Conservation (phyloP, 64 coral and sea anemone genomes). For the Pachyseris speciosa region DNA sequence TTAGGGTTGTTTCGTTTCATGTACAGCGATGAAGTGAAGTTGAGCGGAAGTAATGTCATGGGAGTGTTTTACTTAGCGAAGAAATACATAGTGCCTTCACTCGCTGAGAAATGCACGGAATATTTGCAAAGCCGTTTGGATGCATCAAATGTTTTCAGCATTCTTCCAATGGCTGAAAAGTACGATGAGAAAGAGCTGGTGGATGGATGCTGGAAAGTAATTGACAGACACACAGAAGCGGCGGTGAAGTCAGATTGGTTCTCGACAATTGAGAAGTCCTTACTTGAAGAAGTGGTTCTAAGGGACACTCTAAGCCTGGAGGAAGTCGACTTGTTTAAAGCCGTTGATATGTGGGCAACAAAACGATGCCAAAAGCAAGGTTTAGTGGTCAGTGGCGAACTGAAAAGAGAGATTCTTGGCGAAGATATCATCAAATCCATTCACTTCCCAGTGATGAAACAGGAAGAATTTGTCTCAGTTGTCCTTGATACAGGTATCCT, state of each 20-base stretch:
- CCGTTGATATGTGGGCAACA: constrained; percentile 5
- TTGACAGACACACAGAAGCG: neutral
- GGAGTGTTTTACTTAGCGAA: constrained; percentile 5
- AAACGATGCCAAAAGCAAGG: neutral
- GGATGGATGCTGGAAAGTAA: neutral
- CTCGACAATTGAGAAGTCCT: neutral
- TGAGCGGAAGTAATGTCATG: constrained; percentile 19
- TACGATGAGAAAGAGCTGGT: neutral
- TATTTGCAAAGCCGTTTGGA: neutral
- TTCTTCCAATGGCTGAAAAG: neutral
- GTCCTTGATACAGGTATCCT: neutral
- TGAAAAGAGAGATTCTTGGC: constrained; percentile 1
- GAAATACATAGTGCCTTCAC: constrained; percentile 29
- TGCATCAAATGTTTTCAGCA: neutral
- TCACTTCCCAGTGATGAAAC: neutral
- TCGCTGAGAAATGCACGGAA: neutral
- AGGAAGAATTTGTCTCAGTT: neutral
- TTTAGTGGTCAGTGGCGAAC: neutral
- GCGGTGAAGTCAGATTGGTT: neutral
- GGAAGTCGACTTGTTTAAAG: neutral
- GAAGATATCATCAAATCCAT: neutral
- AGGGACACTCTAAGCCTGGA: neutral
- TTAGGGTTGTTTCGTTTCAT: constrained; percentile 8
- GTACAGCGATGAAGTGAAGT: constrained; percentile 23
- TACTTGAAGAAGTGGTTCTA: neutral